phyloP scores from a whole-genome alignment of 2,797 vertebrate genomes.

The Brotula barbata region DNA sequence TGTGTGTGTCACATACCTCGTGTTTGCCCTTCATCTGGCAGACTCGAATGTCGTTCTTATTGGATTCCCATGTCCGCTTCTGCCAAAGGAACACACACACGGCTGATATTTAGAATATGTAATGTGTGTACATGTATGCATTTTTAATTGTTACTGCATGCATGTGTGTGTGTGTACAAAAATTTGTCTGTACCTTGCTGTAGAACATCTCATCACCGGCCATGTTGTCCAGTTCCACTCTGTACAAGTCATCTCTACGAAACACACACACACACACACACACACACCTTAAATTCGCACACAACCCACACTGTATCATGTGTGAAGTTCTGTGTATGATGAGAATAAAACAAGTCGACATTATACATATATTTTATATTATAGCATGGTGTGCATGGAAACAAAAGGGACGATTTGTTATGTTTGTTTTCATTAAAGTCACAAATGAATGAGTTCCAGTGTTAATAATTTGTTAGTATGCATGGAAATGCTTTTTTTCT shows the following conservation, averaged over 20 bases:
- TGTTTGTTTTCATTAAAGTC: no score
- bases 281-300: not conserved
- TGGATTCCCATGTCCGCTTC: constrained; percentile 95
- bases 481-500: no score
- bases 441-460: no score
- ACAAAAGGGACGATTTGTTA: no score
- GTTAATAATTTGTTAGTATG: no score
- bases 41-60: constrained; percentile 93
- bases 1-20: constrained; percentile 78
- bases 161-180: not conserved
- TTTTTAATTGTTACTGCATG: not conserved
- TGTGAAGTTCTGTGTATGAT: no score
- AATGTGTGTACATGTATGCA: not conserved
- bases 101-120: not conserved
- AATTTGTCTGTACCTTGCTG: constrained; percentile 83
- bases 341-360: no score
- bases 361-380: no score
- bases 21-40: constrained; percentile 98
- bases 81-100: constrained; percentile 51
- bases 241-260: constrained; percentile 90
- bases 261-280: constrained; percentile 49
- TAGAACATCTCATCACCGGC: constrained; percentile 88
- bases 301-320: constrained; percentile 37
- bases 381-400: no score
- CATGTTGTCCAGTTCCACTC: constrained; percentile 89